Percentiles rank a stretch among this genome's conserved stretches.
phyloP scores from a whole-genome alignment of 2,113 vertebrate species.

The Elgaria multicarinata region DNA sequence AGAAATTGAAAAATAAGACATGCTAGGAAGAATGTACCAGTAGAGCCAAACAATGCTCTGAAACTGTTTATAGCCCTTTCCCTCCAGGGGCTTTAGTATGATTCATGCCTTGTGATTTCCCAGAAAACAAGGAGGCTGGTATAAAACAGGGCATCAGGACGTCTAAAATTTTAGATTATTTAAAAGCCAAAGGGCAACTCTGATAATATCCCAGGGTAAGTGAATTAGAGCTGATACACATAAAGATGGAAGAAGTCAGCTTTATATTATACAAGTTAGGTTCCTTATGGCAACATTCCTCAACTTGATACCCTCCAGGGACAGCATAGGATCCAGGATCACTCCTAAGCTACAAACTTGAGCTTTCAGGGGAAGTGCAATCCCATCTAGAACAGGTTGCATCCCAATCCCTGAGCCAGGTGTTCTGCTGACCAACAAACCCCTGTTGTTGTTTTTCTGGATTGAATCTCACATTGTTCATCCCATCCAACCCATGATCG shows the following conservation, averaged over 20 bases:
- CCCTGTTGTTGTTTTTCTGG: too few species aligned
- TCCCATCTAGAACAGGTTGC: too few species aligned
- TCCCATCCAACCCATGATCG: too few species aligned
- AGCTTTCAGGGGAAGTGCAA: too few species aligned
- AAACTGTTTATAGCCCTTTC: neutral
- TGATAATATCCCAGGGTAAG: neutral
- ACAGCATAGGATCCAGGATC: too few species aligned
- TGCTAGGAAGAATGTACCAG: neutral
- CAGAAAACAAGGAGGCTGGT: neutral
- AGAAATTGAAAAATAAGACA: slow-evolving; percentile 6
- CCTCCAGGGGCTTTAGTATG: neutral
- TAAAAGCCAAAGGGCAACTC: neutral
- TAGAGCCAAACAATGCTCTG: neutral
- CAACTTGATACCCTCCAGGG: too few species aligned
- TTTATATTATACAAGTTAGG: neutral
- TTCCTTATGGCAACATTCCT: neutral
- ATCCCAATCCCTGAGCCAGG: too few species aligned
- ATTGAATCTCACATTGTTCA: too few species aligned
- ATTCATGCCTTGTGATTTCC: neutral
- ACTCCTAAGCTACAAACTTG: too few species aligned
- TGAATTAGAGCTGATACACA: neutral
- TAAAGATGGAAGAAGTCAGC: neutral
- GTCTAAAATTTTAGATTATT: neutral
- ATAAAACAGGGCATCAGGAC: neutral
- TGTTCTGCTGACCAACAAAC: too few species aligned